Evolutionary conservation across 2,113 vertebrate species (phyloP).

Genomic region (Apeltes quadracus): DNA sequence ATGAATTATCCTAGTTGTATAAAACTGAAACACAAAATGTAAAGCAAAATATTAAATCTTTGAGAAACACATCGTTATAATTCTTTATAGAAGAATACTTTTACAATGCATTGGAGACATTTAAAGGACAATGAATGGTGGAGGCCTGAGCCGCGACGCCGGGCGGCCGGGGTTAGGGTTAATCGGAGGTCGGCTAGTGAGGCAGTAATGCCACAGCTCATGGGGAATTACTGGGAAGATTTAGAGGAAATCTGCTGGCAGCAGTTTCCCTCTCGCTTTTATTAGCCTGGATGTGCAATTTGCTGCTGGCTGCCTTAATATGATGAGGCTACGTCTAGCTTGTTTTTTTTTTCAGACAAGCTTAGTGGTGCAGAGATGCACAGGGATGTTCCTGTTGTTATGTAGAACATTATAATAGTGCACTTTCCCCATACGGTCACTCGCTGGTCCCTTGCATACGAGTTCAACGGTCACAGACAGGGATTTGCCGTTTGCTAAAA

Average conservation of each 20-base stretch:
- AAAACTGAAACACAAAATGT: background rate
- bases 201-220: constrained; percentile 67
- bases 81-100: background rate
- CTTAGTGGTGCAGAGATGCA: constrained; percentile 4
- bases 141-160: constrained; percentile 29
- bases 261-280: constrained; percentile 65
- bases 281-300: constrained; percentile 71
- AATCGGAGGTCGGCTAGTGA: constrained; percentile 65
- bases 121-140: constrained; percentile 18
- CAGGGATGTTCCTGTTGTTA: constrained; percentile 26
- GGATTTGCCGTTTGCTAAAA: constrained; percentile 20
- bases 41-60: background rate
- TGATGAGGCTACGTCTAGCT: constrained; percentile 55
- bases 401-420: constrained; percentile 19
- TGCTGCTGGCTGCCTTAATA: constrained; percentile 57
- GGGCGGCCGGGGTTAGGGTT: constrained; percentile 32
- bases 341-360: constrained; percentile 23
- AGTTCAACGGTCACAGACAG: constrained; percentile 26
- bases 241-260: constrained; percentile 70
- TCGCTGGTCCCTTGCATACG: background rate
- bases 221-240: constrained; percentile 73
- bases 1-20: background rate
- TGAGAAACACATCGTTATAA: background rate
- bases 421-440: background rate
- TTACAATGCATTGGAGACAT: constrained; percentile 7